Percentiles rank a stretch among this genome's conserved stretches.
These are phyloP conservation scores for Chelmon rostratus DNA, from an alignment of 2,797 vertebrate species.

Conservation along the genomic window DNA sequence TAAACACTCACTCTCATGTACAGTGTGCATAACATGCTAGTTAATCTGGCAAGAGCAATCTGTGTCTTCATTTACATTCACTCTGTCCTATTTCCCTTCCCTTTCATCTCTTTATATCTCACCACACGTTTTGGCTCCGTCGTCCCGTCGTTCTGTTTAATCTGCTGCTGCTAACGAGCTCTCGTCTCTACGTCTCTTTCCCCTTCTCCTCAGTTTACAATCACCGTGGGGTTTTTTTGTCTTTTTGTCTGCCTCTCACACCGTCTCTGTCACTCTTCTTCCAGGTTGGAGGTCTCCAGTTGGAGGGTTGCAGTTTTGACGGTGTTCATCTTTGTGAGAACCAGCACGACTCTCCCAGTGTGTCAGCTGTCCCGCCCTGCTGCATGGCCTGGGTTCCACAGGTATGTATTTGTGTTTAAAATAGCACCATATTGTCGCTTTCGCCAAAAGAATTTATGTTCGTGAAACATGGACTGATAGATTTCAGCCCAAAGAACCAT, in stretches of 20 bases:
- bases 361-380: constrained; percentile 92
- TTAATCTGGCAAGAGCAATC: constrained; percentile 10
- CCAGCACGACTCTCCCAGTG: constrained; percentile 93
- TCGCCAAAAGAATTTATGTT: background rate
- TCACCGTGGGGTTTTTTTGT: background rate
- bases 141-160: background rate
- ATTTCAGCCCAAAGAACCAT: background rate
- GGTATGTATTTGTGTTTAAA: constrained; percentile 78
- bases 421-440: background rate
- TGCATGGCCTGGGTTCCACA: constrained; percentile 96
- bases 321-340: constrained; percentile 93
- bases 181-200: background rate
- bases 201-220: background rate
- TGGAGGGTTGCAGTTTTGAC: constrained; percentile 96
- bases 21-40: constrained; percentile 35
- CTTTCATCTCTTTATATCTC: background rate
- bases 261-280: constrained; percentile 35
- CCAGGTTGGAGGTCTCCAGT: constrained; percentile 92
- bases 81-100: background rate
- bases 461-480: background rate
- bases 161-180: background rate
- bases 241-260: background rate
- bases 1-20: constrained; percentile 35
- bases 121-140: background rate
- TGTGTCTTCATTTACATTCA: background rate